phyloP scores from a whole-genome alignment of 2,113 vertebrate genomes.

The Polyodon spathula region DNA sequence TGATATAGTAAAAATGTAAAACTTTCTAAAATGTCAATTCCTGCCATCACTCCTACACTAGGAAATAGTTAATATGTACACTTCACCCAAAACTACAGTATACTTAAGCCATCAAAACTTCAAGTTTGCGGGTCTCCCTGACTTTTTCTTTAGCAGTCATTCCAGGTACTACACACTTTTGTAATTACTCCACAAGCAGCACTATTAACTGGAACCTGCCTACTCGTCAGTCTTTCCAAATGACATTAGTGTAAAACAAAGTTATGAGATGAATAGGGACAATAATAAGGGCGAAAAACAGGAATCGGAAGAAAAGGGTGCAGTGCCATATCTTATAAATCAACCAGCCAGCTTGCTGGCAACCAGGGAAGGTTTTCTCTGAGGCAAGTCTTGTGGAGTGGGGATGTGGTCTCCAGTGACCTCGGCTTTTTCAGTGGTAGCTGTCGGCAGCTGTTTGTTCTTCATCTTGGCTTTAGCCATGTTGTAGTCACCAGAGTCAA shows the following conservation, averaged over 20 bases:
- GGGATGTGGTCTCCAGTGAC: slow-evolving; percentile 98
- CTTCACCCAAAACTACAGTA: slow-evolving; percentile 31
- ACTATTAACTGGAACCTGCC: slow-evolving; percentile 54
- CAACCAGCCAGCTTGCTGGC: slow-evolving; percentile 96
- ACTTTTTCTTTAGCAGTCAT: slow-evolving; percentile 50
- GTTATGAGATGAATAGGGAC: slow-evolving; percentile 42
- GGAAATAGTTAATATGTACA: slow-evolving; percentile 75
- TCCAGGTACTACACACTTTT: slow-evolving; percentile 45
- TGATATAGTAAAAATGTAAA: slow-evolving; percentile 69
- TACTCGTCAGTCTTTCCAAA: slow-evolving; percentile 64
- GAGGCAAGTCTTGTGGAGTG: slow-evolving; percentile 95
- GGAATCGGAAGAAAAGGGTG: slow-evolving; percentile 66
- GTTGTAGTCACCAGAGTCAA: slow-evolving; percentile 98
- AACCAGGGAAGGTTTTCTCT: slow-evolving; percentile 96
- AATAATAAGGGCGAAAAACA: slow-evolving; percentile 49
- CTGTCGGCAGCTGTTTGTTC: slow-evolving; percentile 87
- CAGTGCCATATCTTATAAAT: slow-evolving; percentile 49
- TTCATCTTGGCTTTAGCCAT: slow-evolving; percentile 98
- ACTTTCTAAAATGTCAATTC: slow-evolving; percentile 60
- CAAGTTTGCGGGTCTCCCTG: slow-evolving; percentile 44
- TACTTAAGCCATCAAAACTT: slow-evolving; percentile 24
- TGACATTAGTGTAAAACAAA: slow-evolving; percentile 55
- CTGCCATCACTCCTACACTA: slow-evolving; percentile 61
- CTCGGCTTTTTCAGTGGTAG: slow-evolving; percentile 88
- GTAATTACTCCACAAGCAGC: slow-evolving; percentile 58